A percentile compares a stretch with the other conserved stretches of the same genome.
These are phyloP conservation scores for Pelodiscus sinensis DNA, from an alignment of 2,113 vertebrate genomes.

Conservation along the genomic window DNA sequence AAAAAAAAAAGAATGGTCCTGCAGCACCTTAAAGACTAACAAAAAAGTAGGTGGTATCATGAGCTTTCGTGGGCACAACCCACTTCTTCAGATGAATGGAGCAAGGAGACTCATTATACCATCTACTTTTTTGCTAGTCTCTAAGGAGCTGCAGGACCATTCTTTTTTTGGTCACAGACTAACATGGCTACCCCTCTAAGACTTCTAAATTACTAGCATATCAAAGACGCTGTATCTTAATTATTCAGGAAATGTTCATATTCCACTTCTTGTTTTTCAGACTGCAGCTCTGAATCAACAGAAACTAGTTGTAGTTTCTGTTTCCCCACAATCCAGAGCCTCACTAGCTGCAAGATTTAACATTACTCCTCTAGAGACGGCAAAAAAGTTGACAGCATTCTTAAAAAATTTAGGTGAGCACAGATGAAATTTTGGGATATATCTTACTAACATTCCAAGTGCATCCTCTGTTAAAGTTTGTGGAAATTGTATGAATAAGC, in stretches of 20 bases:
- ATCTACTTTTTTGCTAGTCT: no score
- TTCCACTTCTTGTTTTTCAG: slow-evolving; percentile 31
- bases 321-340: slow-evolving; percentile 94
- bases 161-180: no score
- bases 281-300: slow-evolving; percentile 59
- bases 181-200: no score
- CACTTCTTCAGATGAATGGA: no score
- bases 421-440: not conserved
- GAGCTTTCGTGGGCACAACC: no score
- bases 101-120: no score
- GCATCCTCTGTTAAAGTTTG: accelerated
- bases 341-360: slow-evolving; percentile 87
- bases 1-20: no score
- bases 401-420: slow-evolving; percentile 88
- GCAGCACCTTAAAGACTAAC: no score
- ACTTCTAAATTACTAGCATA: not conserved
- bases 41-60: no score
- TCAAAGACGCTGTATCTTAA: not conserved
- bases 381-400: slow-evolving; percentile 86
- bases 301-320: slow-evolving; percentile 88
- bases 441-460: not conserved
- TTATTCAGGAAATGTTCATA: not conserved
- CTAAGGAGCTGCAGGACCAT: no score
- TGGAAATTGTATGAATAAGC: not conserved
- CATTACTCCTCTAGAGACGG: slow-evolving; percentile 84